Conservation (phyloP, 2,797 vertebrate genomes). For the Buceros bicornis region DNA sequence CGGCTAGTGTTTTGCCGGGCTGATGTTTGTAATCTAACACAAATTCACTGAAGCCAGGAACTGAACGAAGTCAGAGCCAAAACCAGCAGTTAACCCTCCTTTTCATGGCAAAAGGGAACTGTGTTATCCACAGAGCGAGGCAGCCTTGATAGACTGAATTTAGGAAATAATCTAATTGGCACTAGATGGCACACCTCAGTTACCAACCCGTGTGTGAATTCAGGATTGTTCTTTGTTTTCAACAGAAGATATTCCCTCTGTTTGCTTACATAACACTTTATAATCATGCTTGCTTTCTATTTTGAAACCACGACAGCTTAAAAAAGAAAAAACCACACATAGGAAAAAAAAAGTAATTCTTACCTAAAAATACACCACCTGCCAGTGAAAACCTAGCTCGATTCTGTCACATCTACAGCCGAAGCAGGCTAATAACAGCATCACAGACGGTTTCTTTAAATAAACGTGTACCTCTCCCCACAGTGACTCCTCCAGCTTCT, state of each 20-base stretch:
- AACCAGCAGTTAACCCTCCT: not conserved
- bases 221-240: not conserved
- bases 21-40: not conserved
- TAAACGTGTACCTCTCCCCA: slow-evolving; percentile 17
- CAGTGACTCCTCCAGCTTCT: slow-evolving; percentile 10
- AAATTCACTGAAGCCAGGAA: not conserved
- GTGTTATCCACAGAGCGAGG: not conserved
- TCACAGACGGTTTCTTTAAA: slow-evolving; percentile 62
- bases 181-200: slow-evolving; percentile 63
- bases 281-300: not conserved
- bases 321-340: not conserved
- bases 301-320: not conserved
- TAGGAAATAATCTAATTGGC: not conserved
- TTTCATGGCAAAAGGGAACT: not conserved
- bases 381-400: slow-evolving; percentile 23
- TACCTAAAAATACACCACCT: slow-evolving; percentile 50
- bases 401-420: not conserved
- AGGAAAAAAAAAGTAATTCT: not conserved
- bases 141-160: not conserved
- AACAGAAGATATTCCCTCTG: not conserved
- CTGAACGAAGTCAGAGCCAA: not conserved
- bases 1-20: not conserved
- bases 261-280: not conserved
- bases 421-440: slow-evolving; percentile 49
- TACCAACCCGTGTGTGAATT: not conserved